phyloP scores from a whole-genome alignment of 2,113 vertebrate genomes.

The Serilophus lunatus region DNA sequence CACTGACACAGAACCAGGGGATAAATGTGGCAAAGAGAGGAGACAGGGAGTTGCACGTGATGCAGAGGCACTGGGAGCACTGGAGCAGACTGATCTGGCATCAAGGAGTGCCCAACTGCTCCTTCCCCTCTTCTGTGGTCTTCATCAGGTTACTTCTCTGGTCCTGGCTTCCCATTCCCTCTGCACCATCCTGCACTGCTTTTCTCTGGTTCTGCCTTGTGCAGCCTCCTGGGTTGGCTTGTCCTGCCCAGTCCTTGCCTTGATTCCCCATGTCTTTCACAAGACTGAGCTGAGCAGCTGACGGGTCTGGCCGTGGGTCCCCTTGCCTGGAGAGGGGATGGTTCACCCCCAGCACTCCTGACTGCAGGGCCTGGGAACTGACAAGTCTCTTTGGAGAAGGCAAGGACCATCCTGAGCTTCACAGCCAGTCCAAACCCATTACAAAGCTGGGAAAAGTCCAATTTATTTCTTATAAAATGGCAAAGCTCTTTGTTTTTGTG shows the following conservation, averaged over 20 bases:
- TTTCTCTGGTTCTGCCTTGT: background rate
- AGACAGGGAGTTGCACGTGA: fast-evolving
- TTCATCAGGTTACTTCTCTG: background rate
- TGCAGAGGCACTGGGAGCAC: fast-evolving
- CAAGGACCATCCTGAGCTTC: background rate
- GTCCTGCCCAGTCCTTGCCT: background rate
- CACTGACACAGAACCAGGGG: background rate
- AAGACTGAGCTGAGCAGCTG: background rate
- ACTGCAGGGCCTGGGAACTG: background rate
- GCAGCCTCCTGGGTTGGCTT: fast-evolving
- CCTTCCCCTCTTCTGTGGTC: background rate
- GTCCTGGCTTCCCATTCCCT: background rate
- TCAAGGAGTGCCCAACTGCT: background rate
- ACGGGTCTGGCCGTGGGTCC: background rate
- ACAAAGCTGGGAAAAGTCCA: background rate
- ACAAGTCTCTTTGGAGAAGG: background rate
- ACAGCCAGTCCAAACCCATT: background rate
- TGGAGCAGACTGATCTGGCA: background rate
- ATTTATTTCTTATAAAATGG: background rate
- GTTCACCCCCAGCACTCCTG: background rate
- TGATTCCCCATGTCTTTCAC: background rate
- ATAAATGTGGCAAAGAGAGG: background rate
- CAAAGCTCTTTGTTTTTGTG: background rate
- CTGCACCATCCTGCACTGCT: background rate
- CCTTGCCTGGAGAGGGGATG: background rate